Base-by-base conservation (phyloP, 92 coral and sea anemone species). In the Epizoanthus scotinus region DNA sequence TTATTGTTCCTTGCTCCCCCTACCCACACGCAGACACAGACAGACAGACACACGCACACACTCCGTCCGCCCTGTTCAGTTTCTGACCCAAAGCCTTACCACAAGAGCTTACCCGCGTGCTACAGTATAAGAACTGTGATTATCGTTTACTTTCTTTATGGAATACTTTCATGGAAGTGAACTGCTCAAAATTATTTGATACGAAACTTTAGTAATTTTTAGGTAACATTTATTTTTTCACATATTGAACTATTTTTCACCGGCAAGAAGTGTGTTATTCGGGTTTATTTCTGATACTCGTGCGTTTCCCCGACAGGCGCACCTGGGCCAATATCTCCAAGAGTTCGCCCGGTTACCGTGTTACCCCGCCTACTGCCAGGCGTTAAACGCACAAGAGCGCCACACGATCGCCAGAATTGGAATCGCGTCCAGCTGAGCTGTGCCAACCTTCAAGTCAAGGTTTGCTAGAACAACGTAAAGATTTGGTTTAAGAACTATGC, bases 401-500 rank as follows among this genome's bases (percentile, higher is more conserved):
- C 98, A 95, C 88, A 95, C 99, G 24, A 78, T 95, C 54, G 83
- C 94, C 44, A 88, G 87, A 84, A 94, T 94, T 49, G 99, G 98
- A 22, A 86, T 92, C 21, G 77, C 85, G 36, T 67, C 94, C 18
- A 75, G 81, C 68, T 75, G 81, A 75, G 68, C 22, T 4, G 13
- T 27, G 26, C 22, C 12, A 15, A 2, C 52, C 38, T 19, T 22
- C 81, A 20, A 29, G 40, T 34, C 68, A 75, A 75, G 81, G 81
- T 75, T 75, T 75, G 81, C 55, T 75, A 75, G 56, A 20, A 9
- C 81, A 75, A 20, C 57, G 6, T 75, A 75, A 38, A 73, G 47
- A 52, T 72, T 18, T 36, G 38, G 68, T 17, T 12, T 42, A 24
- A 6, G 18, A 22, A 59, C 50, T 29, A 38, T 20, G 44, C 52